Evolutionary conservation across 2,113 vertebrate genomes (phyloP).

Genomic region (Aphyosemion australe): DNA sequence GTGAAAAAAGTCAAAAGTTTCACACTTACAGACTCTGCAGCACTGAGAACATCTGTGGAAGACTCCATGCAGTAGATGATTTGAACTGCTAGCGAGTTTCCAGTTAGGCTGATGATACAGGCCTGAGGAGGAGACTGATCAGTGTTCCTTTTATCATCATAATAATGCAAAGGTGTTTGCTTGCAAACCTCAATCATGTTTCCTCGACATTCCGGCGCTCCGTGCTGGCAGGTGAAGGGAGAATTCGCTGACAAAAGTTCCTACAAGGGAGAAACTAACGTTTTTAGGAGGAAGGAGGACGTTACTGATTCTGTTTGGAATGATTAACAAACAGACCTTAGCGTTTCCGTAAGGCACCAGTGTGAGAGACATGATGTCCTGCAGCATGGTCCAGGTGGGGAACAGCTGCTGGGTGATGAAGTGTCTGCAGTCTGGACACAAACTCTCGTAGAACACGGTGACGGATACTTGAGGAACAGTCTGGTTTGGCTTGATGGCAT

Average conservation of each 20-base stretch:
- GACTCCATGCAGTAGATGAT: conserved; percentile 88
- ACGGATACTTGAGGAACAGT: conserved; percentile 67
- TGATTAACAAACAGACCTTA: conserved; percentile 67
- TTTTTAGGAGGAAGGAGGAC: background rate
- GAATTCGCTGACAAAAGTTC: conserved; percentile 65
- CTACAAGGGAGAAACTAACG: conserved; percentile 62
- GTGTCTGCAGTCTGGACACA: conserved; percentile 80
- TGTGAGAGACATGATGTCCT: conserved; percentile 80
- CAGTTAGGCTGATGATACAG: conserved; percentile 80
- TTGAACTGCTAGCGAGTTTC: conserved; percentile 50
- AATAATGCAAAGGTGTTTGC: background rate
- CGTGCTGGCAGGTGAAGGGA: conserved; percentile 86
- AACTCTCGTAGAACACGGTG: conserved; percentile 86
- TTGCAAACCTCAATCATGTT: conserved; percentile 87
- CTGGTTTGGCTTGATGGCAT: conserved; percentile 30
- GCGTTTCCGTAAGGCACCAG: conserved; percentile 92
- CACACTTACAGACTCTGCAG: conserved; percentile 78
- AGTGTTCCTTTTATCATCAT: background rate
- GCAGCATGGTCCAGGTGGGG: conserved; percentile 85
- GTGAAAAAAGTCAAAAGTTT: background rate
- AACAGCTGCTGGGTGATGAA: conserved; percentile 85
- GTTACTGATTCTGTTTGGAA: background rate
- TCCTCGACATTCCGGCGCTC: conserved; percentile 81
- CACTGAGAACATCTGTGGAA: conserved; percentile 66
- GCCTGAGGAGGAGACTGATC: conserved; percentile 69